Evolutionary conservation across 2,797 vertebrate species (phyloP).

Genomic region (Phalanger gymnotis): DNA sequence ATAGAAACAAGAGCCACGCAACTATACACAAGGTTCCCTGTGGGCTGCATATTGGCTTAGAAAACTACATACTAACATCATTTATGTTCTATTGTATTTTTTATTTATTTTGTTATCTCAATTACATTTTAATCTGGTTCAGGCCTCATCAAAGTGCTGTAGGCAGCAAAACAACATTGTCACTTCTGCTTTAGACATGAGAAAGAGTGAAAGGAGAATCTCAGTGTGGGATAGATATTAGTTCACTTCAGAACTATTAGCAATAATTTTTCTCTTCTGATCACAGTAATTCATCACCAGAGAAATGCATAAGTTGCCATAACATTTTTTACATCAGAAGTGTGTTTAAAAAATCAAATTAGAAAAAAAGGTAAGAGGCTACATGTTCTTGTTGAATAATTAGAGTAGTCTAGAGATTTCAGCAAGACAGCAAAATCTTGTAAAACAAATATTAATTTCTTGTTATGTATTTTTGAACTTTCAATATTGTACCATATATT

Average conservation of each 20-base stretch:
- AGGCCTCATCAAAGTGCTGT: no score
- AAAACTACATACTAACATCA: neutral
- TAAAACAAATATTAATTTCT: neutral
- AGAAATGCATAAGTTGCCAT: neutral
- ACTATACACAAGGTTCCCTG: neutral
- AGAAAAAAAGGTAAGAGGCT: no score
- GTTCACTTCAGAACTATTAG: neutral
- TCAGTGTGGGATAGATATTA: neutral
- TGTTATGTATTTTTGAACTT: neutral
- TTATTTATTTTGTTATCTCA: neutral
- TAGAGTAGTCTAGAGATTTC: rapidly evolving
- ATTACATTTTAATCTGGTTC: neutral
- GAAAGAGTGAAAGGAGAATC: neutral
- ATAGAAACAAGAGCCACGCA: neutral
- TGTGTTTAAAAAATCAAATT: neutral
- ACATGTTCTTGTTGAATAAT: neutral
- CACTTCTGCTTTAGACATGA: neutral
- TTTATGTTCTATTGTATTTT: neutral
- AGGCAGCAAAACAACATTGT: no score
- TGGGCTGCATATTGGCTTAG: neutral
- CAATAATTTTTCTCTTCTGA: neutral
- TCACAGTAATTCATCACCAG: neutral
- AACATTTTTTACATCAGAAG: neutral
- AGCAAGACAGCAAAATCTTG: no score
- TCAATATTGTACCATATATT: neutral